Base-by-base conservation (phyloP, 2,888 invertebrate genomes). In the Lepas anatifera region DNA sequence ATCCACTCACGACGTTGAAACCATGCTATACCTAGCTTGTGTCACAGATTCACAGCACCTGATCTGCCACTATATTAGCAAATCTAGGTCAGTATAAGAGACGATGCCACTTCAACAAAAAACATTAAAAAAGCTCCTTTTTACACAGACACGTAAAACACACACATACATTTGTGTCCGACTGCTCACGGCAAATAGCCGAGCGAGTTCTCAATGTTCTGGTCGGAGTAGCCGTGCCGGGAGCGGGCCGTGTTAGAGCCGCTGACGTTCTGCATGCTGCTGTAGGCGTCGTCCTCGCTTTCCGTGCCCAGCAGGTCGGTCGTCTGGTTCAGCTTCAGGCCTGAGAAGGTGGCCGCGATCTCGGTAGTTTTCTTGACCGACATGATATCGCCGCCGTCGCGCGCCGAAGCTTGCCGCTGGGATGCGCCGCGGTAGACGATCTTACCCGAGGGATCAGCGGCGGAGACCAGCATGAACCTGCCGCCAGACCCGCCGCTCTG, bases 361-460 rank as follows among this genome's bases (percentile, higher is more conserved):
- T 92, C 92, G 0, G 92, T 92, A 3, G 90, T 89, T 78, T 92
- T 92, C 80, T 92, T 92, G 39, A 92, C 90, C 69, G 90, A 90
- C 0, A 92, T 81, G 0, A 90, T 90, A 76, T 90, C 90, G 68
- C 75, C 75, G 13, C 64, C 70, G 37, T 70, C 68, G n/a, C n/a
- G n/a, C 22, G 68, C 58, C 22, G 35, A 3, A 43, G 69, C 69
- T 68, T 68, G 50, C 32, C 70, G 48, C 43, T 74, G 73, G 3
- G 73, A 73, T 11, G 73, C 74, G 6, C 73, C 73, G 25, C 74
- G 67, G 71, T 74, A 74, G 41, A 74, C 73, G n/a, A 82, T 76
- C 70, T 81, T 78, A 25, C 83, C 82, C 69, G 80, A 79, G 22
- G 81, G 81, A 73, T 83, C 82, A 6, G 82, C 77, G 7, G 83